phyloP scores from a whole-genome alignment of 2,113 vertebrate genomes.

The Aepyceros melampus region DNA sequence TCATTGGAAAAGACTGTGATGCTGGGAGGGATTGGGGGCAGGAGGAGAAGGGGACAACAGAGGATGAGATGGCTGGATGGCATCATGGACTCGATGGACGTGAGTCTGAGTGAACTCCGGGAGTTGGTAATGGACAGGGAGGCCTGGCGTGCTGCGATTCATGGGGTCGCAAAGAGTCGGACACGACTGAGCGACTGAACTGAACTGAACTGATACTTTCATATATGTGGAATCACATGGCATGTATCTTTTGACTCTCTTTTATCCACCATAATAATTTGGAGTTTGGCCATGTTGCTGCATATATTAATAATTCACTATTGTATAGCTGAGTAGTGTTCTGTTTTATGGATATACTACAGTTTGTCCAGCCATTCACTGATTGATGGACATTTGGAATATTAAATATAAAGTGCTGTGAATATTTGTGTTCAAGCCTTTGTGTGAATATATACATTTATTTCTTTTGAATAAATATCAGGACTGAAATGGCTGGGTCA shows the following conservation, averaged over 20 bases:
- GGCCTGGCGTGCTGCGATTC: background rate
- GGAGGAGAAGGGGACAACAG: background rate
- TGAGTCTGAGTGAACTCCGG: background rate
- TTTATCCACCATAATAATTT: background rate
- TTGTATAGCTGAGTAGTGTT: background rate
- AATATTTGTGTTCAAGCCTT: background rate
- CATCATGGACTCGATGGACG: background rate
- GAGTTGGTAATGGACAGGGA: background rate
- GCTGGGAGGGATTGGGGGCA: background rate
- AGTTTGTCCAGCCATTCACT: background rate
- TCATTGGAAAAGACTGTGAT: background rate
- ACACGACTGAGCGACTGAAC: too few relatives aligned
- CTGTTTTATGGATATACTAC: background rate
- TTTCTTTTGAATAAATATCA: background rate
- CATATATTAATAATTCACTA: background rate
- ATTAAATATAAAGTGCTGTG: background rate
- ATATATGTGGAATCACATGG: background rate
- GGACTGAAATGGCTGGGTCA: background rate
- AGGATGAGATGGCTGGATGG: background rate
- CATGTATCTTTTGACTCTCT: background rate
- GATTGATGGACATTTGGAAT: background rate
- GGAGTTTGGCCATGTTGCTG: background rate
- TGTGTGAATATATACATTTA: background rate
- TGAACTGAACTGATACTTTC: background rate
- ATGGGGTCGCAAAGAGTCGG: too few relatives aligned